Conservation (phyloP, 1,140 invertebrate species). For the Nixonia krombeini region DNA sequence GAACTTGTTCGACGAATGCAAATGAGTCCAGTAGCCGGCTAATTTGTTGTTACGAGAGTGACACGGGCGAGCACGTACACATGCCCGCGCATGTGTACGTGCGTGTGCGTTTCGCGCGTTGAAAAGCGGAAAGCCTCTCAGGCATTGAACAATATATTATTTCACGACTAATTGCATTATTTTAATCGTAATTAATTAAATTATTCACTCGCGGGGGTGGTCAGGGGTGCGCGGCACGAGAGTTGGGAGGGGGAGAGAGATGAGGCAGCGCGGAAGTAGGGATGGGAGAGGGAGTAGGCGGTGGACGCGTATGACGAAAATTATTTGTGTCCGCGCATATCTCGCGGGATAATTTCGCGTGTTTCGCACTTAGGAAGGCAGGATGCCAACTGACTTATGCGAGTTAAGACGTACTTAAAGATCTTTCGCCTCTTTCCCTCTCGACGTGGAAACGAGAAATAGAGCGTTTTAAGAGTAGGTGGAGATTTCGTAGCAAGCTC, state of each 20-base stretch:
- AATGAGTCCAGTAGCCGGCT: slow-evolving; percentile 29
- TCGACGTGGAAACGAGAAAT: slow-evolving; percentile 58
- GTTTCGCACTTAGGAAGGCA: slow-evolving; percentile 54
- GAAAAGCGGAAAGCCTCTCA: slow-evolving; percentile 42
- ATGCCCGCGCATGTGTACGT: slow-evolving; percentile 40
- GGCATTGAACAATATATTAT: slow-evolving; percentile 46
- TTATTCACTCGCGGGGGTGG: slow-evolving; percentile 27
- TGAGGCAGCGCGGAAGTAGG: background rate
- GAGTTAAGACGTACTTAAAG: slow-evolving; percentile 66
- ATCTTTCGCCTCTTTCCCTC: slow-evolving; percentile 40
- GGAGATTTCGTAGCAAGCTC: slow-evolving; percentile 66
- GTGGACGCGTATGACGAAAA: slow-evolving; percentile 6
- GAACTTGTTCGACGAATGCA: slow-evolving; percentile 44
- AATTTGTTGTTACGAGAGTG: slow-evolving; percentile 45
- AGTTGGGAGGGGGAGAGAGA: slow-evolving; percentile 1
- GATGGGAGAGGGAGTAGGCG: background rate
- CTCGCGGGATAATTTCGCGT: slow-evolving; percentile 24
- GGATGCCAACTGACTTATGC: slow-evolving; percentile 68
- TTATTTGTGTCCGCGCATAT: slow-evolving; percentile 23
- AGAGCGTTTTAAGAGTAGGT: slow-evolving; percentile 70
- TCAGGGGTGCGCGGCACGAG: background rate
- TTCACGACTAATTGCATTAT: slow-evolving; percentile 58
- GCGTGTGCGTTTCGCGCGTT: slow-evolving; percentile 30
- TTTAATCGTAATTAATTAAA: slow-evolving; percentile 54
- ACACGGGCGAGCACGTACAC: slow-evolving; percentile 33